A percentile compares a stretch with the other conserved stretches of the same genome.
Conservation (phyloP, 2,888 invertebrate genomes). For the Lutraria lutraria region DNA sequence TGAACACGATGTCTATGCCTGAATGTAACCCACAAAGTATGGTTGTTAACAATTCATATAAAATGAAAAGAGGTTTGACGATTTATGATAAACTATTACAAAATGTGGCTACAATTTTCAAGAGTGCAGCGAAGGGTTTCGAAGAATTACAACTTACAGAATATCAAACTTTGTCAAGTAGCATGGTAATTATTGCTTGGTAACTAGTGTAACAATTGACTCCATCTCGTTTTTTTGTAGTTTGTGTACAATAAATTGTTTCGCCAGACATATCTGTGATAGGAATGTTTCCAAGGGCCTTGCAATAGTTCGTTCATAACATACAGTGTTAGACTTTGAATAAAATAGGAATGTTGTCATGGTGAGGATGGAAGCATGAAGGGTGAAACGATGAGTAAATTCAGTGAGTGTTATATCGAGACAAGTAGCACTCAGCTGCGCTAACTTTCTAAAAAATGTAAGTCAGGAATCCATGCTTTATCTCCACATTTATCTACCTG, state of each 20-base stretch:
- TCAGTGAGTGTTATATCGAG: neutral
- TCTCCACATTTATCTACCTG: neutral
- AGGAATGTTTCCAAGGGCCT: neutral
- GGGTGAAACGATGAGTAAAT: neutral
- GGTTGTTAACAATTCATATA: too few species aligned
- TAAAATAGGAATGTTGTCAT: slow-evolving; percentile 1
- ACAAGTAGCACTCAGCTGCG: neutral
- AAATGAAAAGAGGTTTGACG: too few species aligned
- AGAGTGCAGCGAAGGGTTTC: neutral
- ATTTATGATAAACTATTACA: neutral
- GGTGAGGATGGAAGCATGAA: neutral
- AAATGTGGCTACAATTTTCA: neutral
- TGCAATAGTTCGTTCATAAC: neutral
- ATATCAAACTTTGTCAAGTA: neutral
- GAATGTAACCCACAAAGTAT: too few species aligned
- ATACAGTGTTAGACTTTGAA: neutral
- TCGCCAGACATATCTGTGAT: neutral
- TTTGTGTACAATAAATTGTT: neutral
- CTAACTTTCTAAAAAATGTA: neutral
- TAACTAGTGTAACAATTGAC: neutral
- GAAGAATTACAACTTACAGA: neutral
- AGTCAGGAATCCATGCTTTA: neutral
- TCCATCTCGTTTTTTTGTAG: neutral
- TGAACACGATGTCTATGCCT: too few species aligned
- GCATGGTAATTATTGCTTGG: neutral